Percentiles rank a stretch among this genome's conserved stretches.
Evolutionary conservation across 2,888 invertebrate species (phyloP).

Genomic region (Neoaliturus tenellus): DNA sequence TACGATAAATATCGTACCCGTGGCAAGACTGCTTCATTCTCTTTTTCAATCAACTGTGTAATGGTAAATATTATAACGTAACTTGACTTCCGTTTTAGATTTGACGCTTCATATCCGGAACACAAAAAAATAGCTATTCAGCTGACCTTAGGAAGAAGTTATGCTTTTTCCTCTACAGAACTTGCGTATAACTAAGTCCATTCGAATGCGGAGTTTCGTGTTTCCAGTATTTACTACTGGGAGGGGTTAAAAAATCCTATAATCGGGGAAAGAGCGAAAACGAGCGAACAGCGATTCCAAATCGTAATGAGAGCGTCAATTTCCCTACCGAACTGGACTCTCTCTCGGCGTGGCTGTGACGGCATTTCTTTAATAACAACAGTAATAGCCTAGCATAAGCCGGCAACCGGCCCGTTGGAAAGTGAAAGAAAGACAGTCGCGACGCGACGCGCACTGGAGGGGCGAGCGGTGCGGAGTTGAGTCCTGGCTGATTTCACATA

Average conservation of each 20-base stretch:
- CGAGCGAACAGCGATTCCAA: not conserved
- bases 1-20: too few relatives aligned
- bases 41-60: too few relatives aligned
- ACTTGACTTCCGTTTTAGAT: too few relatives aligned
- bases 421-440: slow-evolving; percentile 36
- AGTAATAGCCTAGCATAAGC: not conserved
- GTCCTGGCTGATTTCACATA: slow-evolving; percentile 33
- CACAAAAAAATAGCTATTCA: too few relatives aligned
- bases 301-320: slow-evolving; percentile 1
- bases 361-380: slow-evolving; percentile 22
- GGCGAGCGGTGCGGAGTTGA: not conserved
- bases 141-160: too few relatives aligned
- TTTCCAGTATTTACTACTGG: too few relatives aligned
- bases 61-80: too few relatives aligned
- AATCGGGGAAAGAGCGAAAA: slow-evolving; percentile 14
- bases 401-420: not conserved
- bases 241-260: not conserved
- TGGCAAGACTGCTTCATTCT: too few relatives aligned
- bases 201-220: too few relatives aligned
- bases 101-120: too few relatives aligned
- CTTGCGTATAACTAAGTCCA: too few relatives aligned
- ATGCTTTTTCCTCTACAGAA: too few relatives aligned
- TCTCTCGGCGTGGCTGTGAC: not conserved
- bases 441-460: not conserved
- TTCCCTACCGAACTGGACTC: not conserved